Evolutionary conservation across 2,113 vertebrate species (phyloP), one percentile per base, ranked within the genome.

Genomic region (Mormyrus lacerda): DNA sequence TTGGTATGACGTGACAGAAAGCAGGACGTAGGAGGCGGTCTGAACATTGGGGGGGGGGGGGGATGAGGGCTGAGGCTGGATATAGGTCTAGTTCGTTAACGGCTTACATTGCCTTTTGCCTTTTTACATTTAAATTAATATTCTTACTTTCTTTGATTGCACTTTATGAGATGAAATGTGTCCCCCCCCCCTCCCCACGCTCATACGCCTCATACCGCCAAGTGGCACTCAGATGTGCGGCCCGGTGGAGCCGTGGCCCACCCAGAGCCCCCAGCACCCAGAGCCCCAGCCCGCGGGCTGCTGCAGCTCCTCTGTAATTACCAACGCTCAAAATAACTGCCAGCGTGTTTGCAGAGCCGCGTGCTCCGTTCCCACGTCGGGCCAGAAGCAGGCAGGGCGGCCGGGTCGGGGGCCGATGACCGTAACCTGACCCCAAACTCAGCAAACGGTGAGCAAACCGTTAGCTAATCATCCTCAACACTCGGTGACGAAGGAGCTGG

Each of bases 301-400:
- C 35, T n/a, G 73, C 92, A 89, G 92, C 94, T 93, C 91, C 95
- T 93, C 92, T 93, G 92, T 95, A 95, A 95, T 95, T 95, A 94
- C 85, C 89, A 89, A 53, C 87, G 90, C 92, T 90, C 48, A 92
- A 93, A 95, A 95, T 94, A 95, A 92, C 91, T 90, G 48, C 69
- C 13, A 84, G 91, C 92, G 87, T 90, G 87, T 89, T 88, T 24
- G 88, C n/a, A 89, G 89, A 89, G 53, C 91, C 55, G 82, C 89
- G 83, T 5, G 89, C 89, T 50, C 79, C 31, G 65, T 90, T 91
- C 85, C 86, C 88, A 91, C 2, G 79, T 19, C 4, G 4, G 39
- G 73, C 15, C 61, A 31, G 27, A 31, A 31, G 61, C 61, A 69
- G 61, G 27, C n/a, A 69, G n/a, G 2, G 10, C 13, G 35, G 73